Evolutionary conservation across 1,140 invertebrate genomes (phyloP), one percentile per base, ranked within the genome.

Genomic region (Drosophila ficusphila): DNA sequence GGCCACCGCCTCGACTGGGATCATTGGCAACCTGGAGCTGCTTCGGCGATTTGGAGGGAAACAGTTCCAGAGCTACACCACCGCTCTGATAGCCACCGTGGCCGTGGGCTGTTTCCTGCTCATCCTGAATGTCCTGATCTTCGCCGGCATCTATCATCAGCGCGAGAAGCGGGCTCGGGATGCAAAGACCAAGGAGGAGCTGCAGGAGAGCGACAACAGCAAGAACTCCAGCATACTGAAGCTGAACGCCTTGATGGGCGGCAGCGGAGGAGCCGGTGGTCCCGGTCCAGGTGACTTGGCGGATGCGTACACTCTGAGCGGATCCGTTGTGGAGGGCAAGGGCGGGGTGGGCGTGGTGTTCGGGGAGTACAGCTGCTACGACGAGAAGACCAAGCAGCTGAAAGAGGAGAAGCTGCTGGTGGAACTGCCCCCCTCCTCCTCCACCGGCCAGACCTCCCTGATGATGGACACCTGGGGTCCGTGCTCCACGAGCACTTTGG

Each of bases 131-230:
- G 95, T 98, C 5, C 93, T 99, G 0, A 98, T 99, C 47, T 98
- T 99, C 85, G 97, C 97, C 29, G 97, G 97, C 25, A 97, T 99
- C 34, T 98, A 98, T 89, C 97, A 98, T 83, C 97, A 98, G 90
- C 94, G 97, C 6, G 96, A 97, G 75, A 93, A 95, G 77, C 91
- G 93, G 48, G 91, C 93, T 42, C 92, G 92, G 23, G 92, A 92
- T 8, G 94, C 94, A 31, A 95, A 95, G 79, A 95, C 94, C 71
- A 95, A 95, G 82, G 95, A 96, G 75, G 95, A 96, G 76, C 76
- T 95, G 25, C 93, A 94, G 23, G 95, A 95, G 9, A 86, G 94
- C 93, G 33, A 95, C 93, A n/a, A 56, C 4, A 90, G 89, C 60
- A 90, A 90, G 31, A 90, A 88, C 18, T 89, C 89, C 21, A 90